A percentile compares a stretch with the other conserved stretches of the same genome.
These are phyloP conservation scores for Typhlichthys eigenmanni DNA, from an alignment of 2,797 vertebrate genomes.

Conservation along the genomic window DNA sequence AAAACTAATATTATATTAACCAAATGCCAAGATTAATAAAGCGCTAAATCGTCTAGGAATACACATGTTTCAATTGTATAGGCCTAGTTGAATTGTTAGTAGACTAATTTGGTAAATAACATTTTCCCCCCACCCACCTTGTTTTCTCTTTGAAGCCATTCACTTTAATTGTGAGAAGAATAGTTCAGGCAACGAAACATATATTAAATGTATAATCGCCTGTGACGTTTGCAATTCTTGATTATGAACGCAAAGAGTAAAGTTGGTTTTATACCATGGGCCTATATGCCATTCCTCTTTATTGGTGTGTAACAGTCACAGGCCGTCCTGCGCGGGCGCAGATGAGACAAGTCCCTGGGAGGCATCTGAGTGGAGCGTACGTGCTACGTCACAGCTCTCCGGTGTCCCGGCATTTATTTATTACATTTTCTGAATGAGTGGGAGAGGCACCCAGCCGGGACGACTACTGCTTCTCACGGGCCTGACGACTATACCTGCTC, in stretches of 20 bases:
- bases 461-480: slow-evolving; percentile 38
- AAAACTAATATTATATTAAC: too few species aligned
- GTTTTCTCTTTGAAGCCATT: slow-evolving; percentile 18
- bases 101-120: too few species aligned
- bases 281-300: too few species aligned
- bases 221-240: background rate
- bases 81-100: slow-evolving; percentile 1
- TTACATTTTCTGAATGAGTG: slow-evolving; percentile 75
- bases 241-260: background rate
- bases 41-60: too few species aligned
- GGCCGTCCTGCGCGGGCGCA: slow-evolving; percentile 43
- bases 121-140: too few species aligned
- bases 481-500: slow-evolving; percentile 16
- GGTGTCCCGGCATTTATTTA: slow-evolving; percentile 83
- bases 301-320: background rate
- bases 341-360: slow-evolving; percentile 62
- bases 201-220: slow-evolving; percentile 14
- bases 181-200: background rate
- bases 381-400: slow-evolving; percentile 82
- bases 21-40: too few species aligned
- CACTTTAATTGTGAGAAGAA: slow-evolving; percentile 11
- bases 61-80: background rate
- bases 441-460: slow-evolving; percentile 73
- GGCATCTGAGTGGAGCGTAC: slow-evolving; percentile 70
- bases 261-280: too few species aligned